Base-by-base conservation (phyloP, 2,888 invertebrate genomes). In the Folsomia manolachei region DNA sequence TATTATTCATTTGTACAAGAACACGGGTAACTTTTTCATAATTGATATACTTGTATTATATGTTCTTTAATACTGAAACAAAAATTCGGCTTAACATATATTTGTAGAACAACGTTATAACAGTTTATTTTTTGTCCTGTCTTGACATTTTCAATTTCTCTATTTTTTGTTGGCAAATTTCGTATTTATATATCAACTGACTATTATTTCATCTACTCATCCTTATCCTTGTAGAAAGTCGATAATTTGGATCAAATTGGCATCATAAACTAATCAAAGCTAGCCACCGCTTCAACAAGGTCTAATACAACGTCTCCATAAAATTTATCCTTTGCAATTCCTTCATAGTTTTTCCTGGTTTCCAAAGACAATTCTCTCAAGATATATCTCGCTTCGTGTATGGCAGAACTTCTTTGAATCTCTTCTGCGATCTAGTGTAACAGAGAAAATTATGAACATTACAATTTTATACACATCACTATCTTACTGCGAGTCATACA, bases 371-470 rank as follows among this genome's bases (percentile, higher is more conserved):
- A 74, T 25, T 63, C 60, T 4, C 24, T 39, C 21, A 72, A 51
- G 23, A 77, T 27, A 51, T 53, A 69, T 71, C 62, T 73, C 18
- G 75, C 68, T 60, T 74, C 27, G 62, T 53, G 4, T 23, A 63
- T 26, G 9, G 64, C 63, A 4, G 71, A 27, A 27, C 69, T 72
- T 24, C 53, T 53, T 26, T 73, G 56, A 25, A 77, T 75, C n/a
- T 71, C 64, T 19, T 66, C 67, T 39, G 70, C 68, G 21, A 75
- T 18, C 77, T 77, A n/a, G n/a, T n/a, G 69, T 9, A 72, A 64
- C 61, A 25, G 14, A n/a, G n/a, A n/a, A n/a, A n/a, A n/a, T n/a
- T n/a, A n/a, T n/a, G 14, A 39, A 39, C 39, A 39, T 39, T 39
- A 14, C 56, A 19, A 56, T 7, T 56, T 56, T 14, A 21, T 56